Base-by-base conservation (phyloP, 2,888 invertebrate genomes). In the Drosophila stalkeri region DNA sequence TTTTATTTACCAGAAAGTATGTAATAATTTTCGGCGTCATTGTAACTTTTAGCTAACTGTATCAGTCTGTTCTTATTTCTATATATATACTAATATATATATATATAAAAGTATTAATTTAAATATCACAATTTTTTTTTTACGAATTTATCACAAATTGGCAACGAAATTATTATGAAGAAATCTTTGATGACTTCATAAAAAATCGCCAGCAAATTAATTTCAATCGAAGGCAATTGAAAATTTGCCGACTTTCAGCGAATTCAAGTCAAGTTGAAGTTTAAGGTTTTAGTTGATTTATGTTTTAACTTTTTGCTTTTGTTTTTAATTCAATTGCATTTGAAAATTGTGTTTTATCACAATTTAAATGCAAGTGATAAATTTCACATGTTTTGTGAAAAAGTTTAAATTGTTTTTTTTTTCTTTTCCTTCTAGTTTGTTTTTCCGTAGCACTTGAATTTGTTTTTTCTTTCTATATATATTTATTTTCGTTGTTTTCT, bases 21-120 rank as follows among this genome's bases (percentile, higher is more conserved):
- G 89, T 90, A 31, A 92, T 86, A 60, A 92, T 89, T 85, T 91
- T 86, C 23, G 91, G 91, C 67, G 92, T 81, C 92, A 92, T 91
- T 80, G 70, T 72, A 44, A 64, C 35, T 35, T 47, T 65, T 33
- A 44, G 27, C 43, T 80, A 72, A 57, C 49, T 46, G 49, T 65
- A 85, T 84, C 88, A 84, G 83, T 84, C 88, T 73, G 51, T 65
- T 56, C 1, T n/a, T 16, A 2, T 23, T 11, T 9, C 9, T 37
- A 37, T 37, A 14, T 52, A 35, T 23, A 51, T 51, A 51, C 3
- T 31, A 33, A 49, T 33, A 35, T 27, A 51, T 51, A 18, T 51
- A 18, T 44, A 47, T 57, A n/a, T 59, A 56, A 49, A 43, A 11
- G 52, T 71, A 71, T 35, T 49, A 54, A n/a, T 55, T 33, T 77